Evolutionary conservation across 2,797 vertebrate species (phyloP), one percentile per base, ranked within the genome.

Genomic region (Gymnopithys bicolor): DNA sequence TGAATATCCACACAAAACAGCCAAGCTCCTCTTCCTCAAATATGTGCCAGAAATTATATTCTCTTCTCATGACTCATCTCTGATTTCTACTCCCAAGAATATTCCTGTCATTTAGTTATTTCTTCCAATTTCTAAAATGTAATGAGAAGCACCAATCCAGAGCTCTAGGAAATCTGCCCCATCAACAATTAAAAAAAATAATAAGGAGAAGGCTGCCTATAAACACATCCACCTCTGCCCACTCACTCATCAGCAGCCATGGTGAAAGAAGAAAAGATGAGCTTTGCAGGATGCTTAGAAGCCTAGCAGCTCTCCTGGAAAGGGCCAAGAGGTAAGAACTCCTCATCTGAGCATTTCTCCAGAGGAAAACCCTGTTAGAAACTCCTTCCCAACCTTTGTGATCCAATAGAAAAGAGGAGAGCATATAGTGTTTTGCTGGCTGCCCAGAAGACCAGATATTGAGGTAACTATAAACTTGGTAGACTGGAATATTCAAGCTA

Each of bases 101-200:
- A 71, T 48, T 87, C n/a, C 84, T 90, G 81, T 91, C 94, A 93
- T 90, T 97, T 96, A 94, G 82, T 85, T 93, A 85, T 92, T 90
- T 96, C 83, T 94, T 82, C 49, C 48, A 24, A 60, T 93, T 91
- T 96, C 83, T 91, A 89, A 94, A 95, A 79, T 77, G 53, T 83
- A 94, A 94, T 67, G 83, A 90, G 83, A 84, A 93, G 79, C 51
- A 75, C 84, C 90, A 89, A 80, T 82, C 46, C 64, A 11, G 2
- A 93, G 79, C 90, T 92, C 76, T 91, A 87, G 59, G 84, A 94
- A 95, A 96, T 84, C 84, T 94, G 73, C 87, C 71, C 85, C 63
- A 90, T 87, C 84, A 89, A 94, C 41, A 43, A 43, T 8, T 94
- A 94, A 94, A 94, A 92, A 94, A 89, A 89, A 96, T 93, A 94